Evolutionary conservation across 2,113 vertebrate genomes (phyloP).

Genomic region (Kryptolebias marmoratus): DNA sequence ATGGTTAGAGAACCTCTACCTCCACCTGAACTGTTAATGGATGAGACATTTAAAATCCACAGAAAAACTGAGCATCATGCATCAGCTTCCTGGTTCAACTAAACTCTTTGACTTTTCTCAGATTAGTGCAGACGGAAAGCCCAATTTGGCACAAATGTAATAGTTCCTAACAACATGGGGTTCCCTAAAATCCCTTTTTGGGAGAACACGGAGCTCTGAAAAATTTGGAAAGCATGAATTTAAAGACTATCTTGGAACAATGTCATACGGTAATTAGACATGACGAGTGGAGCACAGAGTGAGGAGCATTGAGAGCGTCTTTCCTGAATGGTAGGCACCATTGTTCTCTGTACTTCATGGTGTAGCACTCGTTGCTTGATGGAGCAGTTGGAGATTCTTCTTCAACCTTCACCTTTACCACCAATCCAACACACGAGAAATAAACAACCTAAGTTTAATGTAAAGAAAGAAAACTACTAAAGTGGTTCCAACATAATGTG

Average conservation of each 20-base stretch:
- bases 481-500: too few relatives aligned
- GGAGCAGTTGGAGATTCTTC: neutral
- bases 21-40: too few relatives aligned
- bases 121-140: constrained; percentile 11
- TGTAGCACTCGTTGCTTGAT: constrained; percentile 22
- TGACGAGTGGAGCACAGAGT: neutral
- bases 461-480: too few relatives aligned
- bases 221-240: too few relatives aligned
- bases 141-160: neutral
- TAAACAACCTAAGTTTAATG: neutral
- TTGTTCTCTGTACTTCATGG: neutral
- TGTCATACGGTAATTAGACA: neutral
- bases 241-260: too few relatives aligned
- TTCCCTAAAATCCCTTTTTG: neutral
- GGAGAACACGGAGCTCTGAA: neutral
- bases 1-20: constrained; percentile 18
- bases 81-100: constrained; percentile 10
- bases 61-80: neutral
- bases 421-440: neutral
- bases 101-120: neutral
- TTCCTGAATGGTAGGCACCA: neutral
- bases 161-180: neutral
- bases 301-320: neutral
- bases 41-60: too few relatives aligned
- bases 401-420: constrained; percentile 2